Conservation (phyloP, 2,888 invertebrate species). For the Phyllotreta cruciferae region DNA sequence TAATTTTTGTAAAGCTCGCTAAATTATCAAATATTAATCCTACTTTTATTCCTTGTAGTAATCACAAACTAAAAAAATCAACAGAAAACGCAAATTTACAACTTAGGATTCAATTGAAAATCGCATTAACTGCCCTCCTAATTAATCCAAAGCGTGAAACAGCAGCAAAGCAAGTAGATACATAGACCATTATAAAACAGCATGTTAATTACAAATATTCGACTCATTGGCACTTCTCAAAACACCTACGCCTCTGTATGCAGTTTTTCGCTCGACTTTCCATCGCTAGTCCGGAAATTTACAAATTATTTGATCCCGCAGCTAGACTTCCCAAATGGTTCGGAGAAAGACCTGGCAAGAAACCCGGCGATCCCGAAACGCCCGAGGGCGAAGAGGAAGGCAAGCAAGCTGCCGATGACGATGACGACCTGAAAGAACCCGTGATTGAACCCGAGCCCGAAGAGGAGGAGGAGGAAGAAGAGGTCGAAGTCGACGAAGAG, state of each 20-base stretch:
- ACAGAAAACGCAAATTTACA: no score
- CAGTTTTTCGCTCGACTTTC: background rate
- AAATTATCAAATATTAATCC: no score
- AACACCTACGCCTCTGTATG: background rate
- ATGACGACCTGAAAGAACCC: conserved; percentile 67
- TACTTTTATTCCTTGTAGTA: no score
- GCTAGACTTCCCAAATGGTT: conserved; percentile 96
- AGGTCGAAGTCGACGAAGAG: conserved; percentile 76
- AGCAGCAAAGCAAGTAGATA: no score
- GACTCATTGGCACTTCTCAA: no score
- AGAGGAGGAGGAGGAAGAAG: conserved; percentile 76
- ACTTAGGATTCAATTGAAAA: no score
- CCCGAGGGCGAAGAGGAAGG: conserved; percentile 91
- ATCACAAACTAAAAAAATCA: no score
- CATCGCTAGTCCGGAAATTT: conserved; percentile 33
- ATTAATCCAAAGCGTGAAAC: no score
- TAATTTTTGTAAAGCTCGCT: background rate
- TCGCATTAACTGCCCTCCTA: no score
- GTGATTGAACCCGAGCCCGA: conserved; percentile 74
- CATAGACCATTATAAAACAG: no score
- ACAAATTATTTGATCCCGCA: conserved; percentile 54
- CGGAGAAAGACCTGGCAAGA: conserved; percentile 94
- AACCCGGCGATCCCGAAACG: conserved; percentile 85
- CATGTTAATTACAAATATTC: no score
- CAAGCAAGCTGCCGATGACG: conserved; percentile 77